phyloP scores from a whole-genome alignment of 1,140 invertebrate genomes.

The Rhagoletis zephyria region DNA sequence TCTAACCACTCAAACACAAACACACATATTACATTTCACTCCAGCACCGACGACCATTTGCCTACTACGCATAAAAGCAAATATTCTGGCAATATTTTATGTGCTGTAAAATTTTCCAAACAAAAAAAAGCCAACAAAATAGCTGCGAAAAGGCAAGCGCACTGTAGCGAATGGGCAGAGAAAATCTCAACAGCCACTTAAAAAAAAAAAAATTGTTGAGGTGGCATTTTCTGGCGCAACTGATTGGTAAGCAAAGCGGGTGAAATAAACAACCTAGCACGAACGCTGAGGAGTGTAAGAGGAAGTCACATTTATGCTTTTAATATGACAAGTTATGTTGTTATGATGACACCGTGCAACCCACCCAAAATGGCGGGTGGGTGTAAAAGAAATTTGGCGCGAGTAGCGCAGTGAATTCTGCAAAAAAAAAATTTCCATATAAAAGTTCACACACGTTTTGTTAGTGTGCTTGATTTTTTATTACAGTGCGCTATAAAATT shows the following conservation, averaged over 20 bases:
- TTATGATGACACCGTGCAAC: conserved; percentile 12
- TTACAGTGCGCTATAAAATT: conserved; percentile 64
- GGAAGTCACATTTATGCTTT: neutral
- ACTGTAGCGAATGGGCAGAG: neutral
- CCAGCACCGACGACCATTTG: neutral
- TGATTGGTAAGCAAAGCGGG: conserved; percentile 19
- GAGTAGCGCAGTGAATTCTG: neutral
- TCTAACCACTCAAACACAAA: neutral
- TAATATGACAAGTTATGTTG: conserved; percentile 44
- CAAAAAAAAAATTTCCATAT: neutral
- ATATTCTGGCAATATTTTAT: conserved; percentile 66
- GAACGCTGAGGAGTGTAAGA: neutral
- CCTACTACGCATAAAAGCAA: conserved; percentile 60
- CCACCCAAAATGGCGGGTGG: neutral
- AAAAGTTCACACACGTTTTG: neutral
- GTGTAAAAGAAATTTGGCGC: neutral
- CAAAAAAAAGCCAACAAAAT: conserved; percentile 14
- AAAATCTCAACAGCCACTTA: conserved; percentile 60
- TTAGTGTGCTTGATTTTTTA: neutral
- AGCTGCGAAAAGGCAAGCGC: neutral
- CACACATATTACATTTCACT: neutral
- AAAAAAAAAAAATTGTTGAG: conserved; percentile 66
- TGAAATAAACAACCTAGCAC: neutral
- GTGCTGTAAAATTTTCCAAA: conserved; percentile 50
- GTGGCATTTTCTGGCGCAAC: conserved; percentile 65